Evolutionary conservation across 2,888 invertebrate species (phyloP).

Genomic region (Leptogaster cylindrica): DNA sequence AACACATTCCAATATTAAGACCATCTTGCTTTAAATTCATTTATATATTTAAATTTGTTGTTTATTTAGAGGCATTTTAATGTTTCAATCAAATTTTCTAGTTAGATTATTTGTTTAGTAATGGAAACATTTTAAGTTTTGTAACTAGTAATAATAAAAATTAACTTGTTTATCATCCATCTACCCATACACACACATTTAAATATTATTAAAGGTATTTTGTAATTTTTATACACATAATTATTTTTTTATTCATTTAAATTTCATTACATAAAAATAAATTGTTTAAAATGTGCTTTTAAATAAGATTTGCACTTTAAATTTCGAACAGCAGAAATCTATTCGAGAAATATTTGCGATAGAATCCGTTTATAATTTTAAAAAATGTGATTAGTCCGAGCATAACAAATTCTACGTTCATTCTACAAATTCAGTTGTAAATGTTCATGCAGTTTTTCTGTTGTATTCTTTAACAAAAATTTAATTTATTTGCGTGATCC

Average conservation of each 20-base stretch:
- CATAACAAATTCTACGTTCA: conserved; percentile 31
- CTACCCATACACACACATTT: conserved; percentile 37
- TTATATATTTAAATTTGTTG: conserved; percentile 47
- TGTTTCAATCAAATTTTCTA: conserved; percentile 47
- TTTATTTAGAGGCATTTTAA: conserved; percentile 37
- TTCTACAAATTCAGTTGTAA: conserved; percentile 21
- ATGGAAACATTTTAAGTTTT: conserved; percentile 21
- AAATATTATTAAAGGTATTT: conserved; percentile 10
- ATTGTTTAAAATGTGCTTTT: conserved; percentile 16
- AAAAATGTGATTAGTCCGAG: conserved; percentile 20
- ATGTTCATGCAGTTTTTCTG: conserved; percentile 31
- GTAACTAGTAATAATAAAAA: conserved; percentile 14
- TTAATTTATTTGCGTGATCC: conserved; percentile 3
- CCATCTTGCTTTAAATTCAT: conserved; percentile 47
- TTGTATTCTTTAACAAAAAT: neutral
- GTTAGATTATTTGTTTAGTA: conserved; percentile 40
- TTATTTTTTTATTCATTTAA: neutral
- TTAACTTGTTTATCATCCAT: conserved; percentile 25
- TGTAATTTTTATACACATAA: neutral
- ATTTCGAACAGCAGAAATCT: conserved; percentile 18
- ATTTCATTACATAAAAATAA: neutral
- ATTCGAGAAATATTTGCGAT: conserved; percentile 21
- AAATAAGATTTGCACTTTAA: conserved; percentile 19
- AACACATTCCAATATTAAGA: conserved; percentile 53
- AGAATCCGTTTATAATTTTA: conserved; percentile 14